phyloP scores from a whole-genome alignment of 2,888 invertebrate species.

The Tipula unca region DNA sequence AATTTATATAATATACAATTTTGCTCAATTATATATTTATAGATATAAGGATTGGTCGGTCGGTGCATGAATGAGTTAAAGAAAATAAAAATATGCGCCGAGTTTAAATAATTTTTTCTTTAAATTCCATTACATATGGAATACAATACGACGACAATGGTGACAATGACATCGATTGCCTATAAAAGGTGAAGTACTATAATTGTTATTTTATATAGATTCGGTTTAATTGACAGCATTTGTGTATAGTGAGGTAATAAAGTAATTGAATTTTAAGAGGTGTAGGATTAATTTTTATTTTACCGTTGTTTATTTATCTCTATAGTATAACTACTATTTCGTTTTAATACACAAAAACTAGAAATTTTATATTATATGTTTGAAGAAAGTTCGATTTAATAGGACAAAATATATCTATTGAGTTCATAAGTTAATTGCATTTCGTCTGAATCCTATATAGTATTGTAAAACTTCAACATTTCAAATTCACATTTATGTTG shows the following conservation, averaged over 20 bases:
- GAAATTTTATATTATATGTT: background rate
- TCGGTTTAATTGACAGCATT: background rate
- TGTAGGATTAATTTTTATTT: background rate
- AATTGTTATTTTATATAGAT: background rate
- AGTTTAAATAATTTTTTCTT: background rate
- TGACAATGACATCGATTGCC: slow-evolving; percentile 14
- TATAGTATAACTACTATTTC: background rate
- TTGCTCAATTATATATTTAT: background rate
- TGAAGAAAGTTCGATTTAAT: background rate
- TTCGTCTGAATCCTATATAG: too few relatives aligned
- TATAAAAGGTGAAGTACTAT: slow-evolving; percentile 14
- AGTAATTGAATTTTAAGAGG: slow-evolving; percentile 8
- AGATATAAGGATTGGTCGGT: background rate
- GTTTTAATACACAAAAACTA: background rate
- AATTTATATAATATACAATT: background rate
- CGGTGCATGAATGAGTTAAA: background rate
- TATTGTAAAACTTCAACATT: too few relatives aligned
- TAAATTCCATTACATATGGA: background rate
- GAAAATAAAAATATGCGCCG: background rate
- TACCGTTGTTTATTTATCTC: background rate
- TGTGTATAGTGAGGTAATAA: background rate
- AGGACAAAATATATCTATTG: background rate
- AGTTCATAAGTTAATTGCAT: background rate
- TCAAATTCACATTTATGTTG: too few relatives aligned
- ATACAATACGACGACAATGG: background rate